A percentile compares a stretch with the other conserved stretches of the same genome.
phyloP scores from a whole-genome alignment of 2,113 vertebrate genomes.

The Cinclus cinclus region DNA sequence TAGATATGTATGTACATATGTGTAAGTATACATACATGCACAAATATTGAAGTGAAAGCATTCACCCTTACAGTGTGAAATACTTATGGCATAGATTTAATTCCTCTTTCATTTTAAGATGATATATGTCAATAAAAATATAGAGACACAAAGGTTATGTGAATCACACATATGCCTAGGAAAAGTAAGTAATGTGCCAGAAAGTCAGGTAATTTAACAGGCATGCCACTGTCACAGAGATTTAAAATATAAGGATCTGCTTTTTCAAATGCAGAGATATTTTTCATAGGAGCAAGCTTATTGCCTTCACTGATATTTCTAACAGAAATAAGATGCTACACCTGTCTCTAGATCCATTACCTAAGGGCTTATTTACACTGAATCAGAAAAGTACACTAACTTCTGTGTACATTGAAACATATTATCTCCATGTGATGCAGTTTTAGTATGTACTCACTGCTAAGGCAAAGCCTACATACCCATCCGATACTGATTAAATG shows the following conservation, averaged over 20 bases:
- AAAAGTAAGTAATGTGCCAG: neutral
- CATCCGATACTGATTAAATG: neutral
- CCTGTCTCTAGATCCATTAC: neutral
- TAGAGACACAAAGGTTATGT: neutral
- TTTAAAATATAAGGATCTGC: neutral
- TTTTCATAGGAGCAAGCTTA: neutral
- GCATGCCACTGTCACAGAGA: neutral
- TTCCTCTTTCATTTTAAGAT: neutral
- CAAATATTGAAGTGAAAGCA: neutral
- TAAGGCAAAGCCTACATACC: neutral
- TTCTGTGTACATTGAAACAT: neutral
- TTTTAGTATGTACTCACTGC: neutral
- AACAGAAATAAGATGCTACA: neutral
- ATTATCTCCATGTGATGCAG: neutral
- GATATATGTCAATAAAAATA: neutral
- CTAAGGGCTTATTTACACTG: neutral
- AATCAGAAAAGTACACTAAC: neutral
- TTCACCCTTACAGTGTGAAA: neutral
- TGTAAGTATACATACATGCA: neutral
- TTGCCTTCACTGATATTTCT: neutral
- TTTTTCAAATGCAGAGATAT: neutral
- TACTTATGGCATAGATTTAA: neutral
- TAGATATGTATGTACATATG: no score
- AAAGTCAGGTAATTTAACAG: neutral
- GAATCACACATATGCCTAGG: neutral